phyloP scores from a whole-genome alignment of 1,140 invertebrate species.

The Hirudo medicinalis region DNA sequence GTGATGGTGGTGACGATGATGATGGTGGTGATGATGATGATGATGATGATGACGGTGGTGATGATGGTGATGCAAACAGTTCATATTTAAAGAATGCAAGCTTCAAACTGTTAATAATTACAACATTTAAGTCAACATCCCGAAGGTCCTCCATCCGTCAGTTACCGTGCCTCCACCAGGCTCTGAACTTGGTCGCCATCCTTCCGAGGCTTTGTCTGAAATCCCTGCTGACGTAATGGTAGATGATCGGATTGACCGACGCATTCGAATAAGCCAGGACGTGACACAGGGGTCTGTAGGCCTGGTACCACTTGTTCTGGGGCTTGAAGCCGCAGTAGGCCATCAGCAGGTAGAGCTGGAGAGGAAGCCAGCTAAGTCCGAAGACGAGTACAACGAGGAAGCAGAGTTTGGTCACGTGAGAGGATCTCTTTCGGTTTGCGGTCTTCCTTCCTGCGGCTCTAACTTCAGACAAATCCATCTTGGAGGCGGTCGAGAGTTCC shows the following conservation, averaged over 20 bases:
- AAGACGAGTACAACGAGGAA: conserved; percentile 20
- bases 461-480: no score
- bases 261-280: conserved; percentile 21
- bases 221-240: conserved; percentile 23
- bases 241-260: conserved; percentile 21
- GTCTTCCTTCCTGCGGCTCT: background rate
- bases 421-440: background rate
- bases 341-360: conserved; percentile 19
- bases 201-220: conserved; percentile 19
- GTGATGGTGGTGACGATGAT: no score
- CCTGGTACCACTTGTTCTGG: conserved; percentile 15
- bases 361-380: conserved; percentile 22
- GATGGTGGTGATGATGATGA: no score
- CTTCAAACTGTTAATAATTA: no score
- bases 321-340: conserved; percentile 18
- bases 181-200: no score
- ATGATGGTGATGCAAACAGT: no score
- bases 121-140: no score
- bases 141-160: no score
- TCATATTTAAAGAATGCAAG: no score
- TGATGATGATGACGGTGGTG: no score
- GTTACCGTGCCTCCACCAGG: no score
- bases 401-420: conserved; percentile 51
- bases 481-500: no score
- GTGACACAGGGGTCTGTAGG: conserved; percentile 15